phyloP scores from a whole-genome alignment of 2,888 invertebrate genomes.

The Drosophila atripex region DNA sequence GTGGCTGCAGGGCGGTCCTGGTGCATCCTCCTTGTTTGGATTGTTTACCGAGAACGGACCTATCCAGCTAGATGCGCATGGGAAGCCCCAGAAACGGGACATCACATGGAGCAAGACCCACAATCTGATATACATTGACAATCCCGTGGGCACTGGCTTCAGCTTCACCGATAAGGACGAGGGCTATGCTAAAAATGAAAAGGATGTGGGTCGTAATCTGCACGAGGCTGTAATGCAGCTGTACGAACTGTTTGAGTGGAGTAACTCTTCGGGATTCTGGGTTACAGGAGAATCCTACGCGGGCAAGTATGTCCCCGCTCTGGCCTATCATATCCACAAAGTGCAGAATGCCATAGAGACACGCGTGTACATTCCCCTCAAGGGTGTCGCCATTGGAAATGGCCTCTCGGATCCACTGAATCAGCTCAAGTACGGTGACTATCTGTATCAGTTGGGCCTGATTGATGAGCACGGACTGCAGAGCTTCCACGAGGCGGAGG shows the following conservation, averaged over 20 bases:
- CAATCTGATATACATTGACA: slow-evolving; percentile 94
- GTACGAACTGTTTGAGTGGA: slow-evolving; percentile 91
- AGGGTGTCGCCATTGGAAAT: slow-evolving; percentile 88
- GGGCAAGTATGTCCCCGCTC: slow-evolving; percentile 91
- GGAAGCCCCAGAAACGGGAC: slow-evolving; percentile 85
- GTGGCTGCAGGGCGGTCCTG: slow-evolving; percentile 95
- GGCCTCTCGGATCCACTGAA: slow-evolving; percentile 91
- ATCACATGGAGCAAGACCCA: slow-evolving; percentile 92
- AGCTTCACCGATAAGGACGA: slow-evolving; percentile 91
- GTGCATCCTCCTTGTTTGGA: slow-evolving; percentile 91
- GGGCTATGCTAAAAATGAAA: slow-evolving; percentile 92
- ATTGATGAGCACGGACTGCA: slow-evolving; percentile 86
- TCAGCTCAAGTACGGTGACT: slow-evolving; percentile 91
- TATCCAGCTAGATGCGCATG: slow-evolving; percentile 85
- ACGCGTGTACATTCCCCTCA: slow-evolving; percentile 81
- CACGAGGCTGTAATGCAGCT: slow-evolving; percentile 92
- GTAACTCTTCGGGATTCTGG: slow-evolving; percentile 91
- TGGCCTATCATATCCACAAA: slow-evolving; percentile 86
- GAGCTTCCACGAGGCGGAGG: slow-evolving; percentile 87
- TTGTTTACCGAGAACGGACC: slow-evolving; percentile 94
- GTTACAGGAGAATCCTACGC: slow-evolving; percentile 96
- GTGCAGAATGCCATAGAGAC: slow-evolving; percentile 83
- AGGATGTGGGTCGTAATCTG: slow-evolving; percentile 91
- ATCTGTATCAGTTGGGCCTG: slow-evolving; percentile 90
- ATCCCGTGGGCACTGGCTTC: slow-evolving; percentile 96